Evolutionary conservation across 2,888 invertebrate genomes (phyloP), one percentile per base, ranked within the genome.

Genomic region (Himalopsyche anomala): DNA sequence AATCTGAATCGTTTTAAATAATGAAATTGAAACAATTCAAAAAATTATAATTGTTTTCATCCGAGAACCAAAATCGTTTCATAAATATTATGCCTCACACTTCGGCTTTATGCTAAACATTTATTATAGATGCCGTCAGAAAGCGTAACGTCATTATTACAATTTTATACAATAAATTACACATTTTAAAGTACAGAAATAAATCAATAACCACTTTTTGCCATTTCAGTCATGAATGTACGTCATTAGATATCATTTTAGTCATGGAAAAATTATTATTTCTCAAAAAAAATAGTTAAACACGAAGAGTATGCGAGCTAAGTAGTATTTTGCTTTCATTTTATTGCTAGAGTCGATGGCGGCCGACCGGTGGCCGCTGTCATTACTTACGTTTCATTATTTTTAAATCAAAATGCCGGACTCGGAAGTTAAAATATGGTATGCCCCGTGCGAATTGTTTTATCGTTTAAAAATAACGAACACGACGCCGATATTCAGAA

Each of bases 401-500:
- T 51, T 51, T 51, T 15, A 51, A 51, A 15, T 51, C 51, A 51
- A 51, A 6, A 3, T 1, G 51, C 15, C 15, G 51, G 15, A 51
- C 15, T 51, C 51, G 15, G 15, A 5, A 51, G 51, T 51, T 51
- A 15, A 51, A 45, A 51, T 15, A 51, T 51, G 51, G 51, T 51
- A 3, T 15, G 51, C 15, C 51, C 15, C 15, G 51, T 51, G 15
- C 51, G 4, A 15, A 51, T 51, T 15, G 51, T 15, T 5, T 51
- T 5, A 8, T 51, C 15, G 15, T 51, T 51, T 51, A 51, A 51
- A 51, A 51, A 51, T 51, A 51, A 51, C 51, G 15, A 51, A 51
- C 51, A 51, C 15, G 15, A 51, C 4, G 51, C 4, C 15, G 28
- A 54, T 38, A 54, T 55, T 83, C 82, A 86, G 28, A 96, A 92